Conservation (phyloP, 1,140 invertebrate genomes). For the Oreohelix idahoensis region DNA sequence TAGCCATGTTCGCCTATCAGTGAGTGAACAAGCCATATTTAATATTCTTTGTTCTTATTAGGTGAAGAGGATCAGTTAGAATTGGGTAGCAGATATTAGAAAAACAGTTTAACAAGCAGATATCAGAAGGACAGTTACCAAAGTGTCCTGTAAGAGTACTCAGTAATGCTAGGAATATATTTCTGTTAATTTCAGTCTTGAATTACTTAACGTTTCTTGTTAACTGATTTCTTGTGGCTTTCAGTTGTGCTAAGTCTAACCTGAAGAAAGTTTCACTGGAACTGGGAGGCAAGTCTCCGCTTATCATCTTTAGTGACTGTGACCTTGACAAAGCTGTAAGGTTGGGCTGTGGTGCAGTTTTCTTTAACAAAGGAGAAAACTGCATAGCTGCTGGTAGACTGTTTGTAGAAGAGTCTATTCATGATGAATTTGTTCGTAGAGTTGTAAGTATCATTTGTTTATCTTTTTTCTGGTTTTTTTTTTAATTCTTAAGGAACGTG, state of each 20-base stretch:
- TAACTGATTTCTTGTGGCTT: not conserved
- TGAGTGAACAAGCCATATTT: too few species aligned
- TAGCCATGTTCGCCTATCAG: too few species aligned
- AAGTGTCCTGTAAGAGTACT: too few species aligned
- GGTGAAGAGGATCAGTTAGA: too few species aligned
- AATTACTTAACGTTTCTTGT: too few species aligned
- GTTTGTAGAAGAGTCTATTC: conserved; percentile 91
- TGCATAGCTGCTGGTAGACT: conserved; percentile 97
- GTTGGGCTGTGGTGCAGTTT: conserved; percentile 92
- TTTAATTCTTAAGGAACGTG: not conserved
- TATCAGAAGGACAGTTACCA: too few species aligned
- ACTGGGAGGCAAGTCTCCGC: conserved; percentile 94
- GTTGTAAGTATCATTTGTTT: conserved; percentile 76
- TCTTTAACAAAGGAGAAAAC: conserved; percentile 99
- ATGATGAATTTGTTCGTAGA: conserved; percentile 88
- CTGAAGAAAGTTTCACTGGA: conserved; percentile 94
- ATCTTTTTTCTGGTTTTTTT: not conserved
- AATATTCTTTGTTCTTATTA: too few species aligned
- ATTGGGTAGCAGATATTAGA: too few species aligned
- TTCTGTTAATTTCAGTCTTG: too few species aligned
- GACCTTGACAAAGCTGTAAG: conserved; percentile 93
- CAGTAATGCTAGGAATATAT: too few species aligned
- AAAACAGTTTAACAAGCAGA: too few species aligned
- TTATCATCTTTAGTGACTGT: conserved; percentile 93
- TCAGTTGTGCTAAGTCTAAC: conserved; percentile 88